phyloP scores from a whole-genome alignment of 2,888 invertebrate genomes.

The Chesias legatella region DNA sequence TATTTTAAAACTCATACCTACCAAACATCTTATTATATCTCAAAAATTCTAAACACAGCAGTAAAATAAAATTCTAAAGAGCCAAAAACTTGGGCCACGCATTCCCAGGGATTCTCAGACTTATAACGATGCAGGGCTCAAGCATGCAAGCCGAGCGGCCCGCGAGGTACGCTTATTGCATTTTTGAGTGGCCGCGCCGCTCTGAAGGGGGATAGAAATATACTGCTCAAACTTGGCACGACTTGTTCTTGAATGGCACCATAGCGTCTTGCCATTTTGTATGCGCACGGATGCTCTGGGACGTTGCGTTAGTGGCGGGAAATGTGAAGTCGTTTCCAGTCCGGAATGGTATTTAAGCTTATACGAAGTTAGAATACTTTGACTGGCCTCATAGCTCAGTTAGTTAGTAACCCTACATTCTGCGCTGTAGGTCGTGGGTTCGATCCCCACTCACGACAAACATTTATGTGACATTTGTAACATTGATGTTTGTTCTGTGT shows the following conservation, averaged over 20 bases:
- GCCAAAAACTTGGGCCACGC: conserved; percentile 4
- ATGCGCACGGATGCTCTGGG: conserved; percentile 21
- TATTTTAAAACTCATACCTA: too few relatives aligned
- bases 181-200: conserved; percentile 37
- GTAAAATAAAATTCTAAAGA: conserved; percentile 3
- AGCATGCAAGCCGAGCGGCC: conserved; percentile 24
- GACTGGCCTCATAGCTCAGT: too few relatives aligned
- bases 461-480: too few relatives aligned
- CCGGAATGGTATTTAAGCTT: conserved; percentile 3
- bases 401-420: too few relatives aligned
- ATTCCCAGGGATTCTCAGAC: conserved; percentile 9
- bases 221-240: conserved; percentile 10
- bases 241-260: conserved; percentile 17
- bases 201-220: conserved; percentile 3
- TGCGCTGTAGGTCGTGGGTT: too few relatives aligned
- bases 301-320: conserved; percentile 13
- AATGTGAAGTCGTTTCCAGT: conserved; percentile 9
- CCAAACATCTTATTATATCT: too few relatives aligned
- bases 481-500: too few relatives aligned
- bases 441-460: too few relatives aligned
- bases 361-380: not conserved
- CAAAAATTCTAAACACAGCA: too few relatives aligned
- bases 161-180: conserved; percentile 45
- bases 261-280: conserved; percentile 16
- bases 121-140: conserved; percentile 18